Conservation (phyloP, 2,888 invertebrate genomes). For the Caenorhabditis japonica region DNA sequence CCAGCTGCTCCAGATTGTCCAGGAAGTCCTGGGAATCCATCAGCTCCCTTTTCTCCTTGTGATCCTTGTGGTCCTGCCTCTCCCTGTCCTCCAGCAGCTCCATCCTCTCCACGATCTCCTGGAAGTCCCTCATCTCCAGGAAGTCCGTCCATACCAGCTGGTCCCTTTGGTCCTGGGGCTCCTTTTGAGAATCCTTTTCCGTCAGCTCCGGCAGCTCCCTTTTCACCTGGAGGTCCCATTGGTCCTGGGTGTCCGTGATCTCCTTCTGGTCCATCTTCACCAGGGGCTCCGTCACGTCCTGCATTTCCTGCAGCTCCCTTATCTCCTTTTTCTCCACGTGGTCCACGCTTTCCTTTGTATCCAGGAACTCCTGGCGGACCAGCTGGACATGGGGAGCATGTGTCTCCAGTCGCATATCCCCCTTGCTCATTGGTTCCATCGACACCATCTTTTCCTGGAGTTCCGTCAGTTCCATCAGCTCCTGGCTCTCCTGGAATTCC, state of each 20-base stretch:
- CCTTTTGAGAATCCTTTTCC: slow-evolving; percentile 70
- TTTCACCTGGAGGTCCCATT: slow-evolving; percentile 67
- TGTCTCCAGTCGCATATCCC: slow-evolving; percentile 19
- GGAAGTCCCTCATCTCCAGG: slow-evolving; percentile 74
- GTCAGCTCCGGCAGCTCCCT: slow-evolving; percentile 68
- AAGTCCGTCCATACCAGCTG: slow-evolving; percentile 66
- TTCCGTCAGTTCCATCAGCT: slow-evolving; percentile 57
- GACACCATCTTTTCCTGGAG: slow-evolving; percentile 55
- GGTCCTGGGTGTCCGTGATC: slow-evolving; percentile 70
- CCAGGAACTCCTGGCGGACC: slow-evolving; percentile 73
- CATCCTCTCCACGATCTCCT: slow-evolving; percentile 75
- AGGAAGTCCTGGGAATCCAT: slow-evolving; percentile 66
- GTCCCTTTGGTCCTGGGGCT: slow-evolving; percentile 67
- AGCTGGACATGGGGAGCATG: slow-evolving; percentile 70
- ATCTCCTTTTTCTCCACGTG: slow-evolving; percentile 71
- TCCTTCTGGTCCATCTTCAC: slow-evolving; percentile 74
- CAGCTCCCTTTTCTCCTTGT: slow-evolving; percentile 65
- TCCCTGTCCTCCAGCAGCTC: slow-evolving; percentile 66
- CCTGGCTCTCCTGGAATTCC: slow-evolving; percentile 66
- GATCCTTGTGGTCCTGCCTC: slow-evolving; percentile 63
- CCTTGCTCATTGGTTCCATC: slow-evolving; percentile 31
- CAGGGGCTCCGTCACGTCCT: slow-evolving; percentile 68
- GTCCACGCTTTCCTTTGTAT: slow-evolving; percentile 74
- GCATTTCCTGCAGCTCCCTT: slow-evolving; percentile 65
- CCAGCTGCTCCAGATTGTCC: slow-evolving; percentile 62